Evolutionary conservation across 2,797 vertebrate genomes (phyloP).

Genomic region (Melanotaenia boesemani): DNA sequence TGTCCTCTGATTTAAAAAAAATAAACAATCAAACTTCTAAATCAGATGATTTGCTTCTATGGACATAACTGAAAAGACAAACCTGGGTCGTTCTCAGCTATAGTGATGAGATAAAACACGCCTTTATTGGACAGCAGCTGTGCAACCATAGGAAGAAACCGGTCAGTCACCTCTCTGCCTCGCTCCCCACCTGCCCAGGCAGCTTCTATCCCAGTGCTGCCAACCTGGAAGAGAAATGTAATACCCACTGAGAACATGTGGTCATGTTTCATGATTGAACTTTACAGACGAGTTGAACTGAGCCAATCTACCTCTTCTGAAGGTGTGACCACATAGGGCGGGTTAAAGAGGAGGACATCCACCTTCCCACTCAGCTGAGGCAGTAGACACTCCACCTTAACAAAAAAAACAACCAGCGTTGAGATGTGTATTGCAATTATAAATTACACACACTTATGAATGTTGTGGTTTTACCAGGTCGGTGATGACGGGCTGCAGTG

Average conservation of each 20-base stretch:
- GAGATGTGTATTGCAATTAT: neutral
- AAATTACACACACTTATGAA: neutral
- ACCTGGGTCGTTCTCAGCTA: slow-evolving; percentile 94
- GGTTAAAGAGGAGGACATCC: slow-evolving; percentile 94
- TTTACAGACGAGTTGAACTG: too few species aligned
- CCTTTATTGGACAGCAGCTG: slow-evolving; percentile 89
- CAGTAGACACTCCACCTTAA: slow-evolving; percentile 87
- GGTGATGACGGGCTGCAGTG: slow-evolving; percentile 89
- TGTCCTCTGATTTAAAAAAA: slow-evolving; percentile 85
- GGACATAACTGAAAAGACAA: neutral
- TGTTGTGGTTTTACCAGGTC: slow-evolving; percentile 84
- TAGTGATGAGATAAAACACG: slow-evolving; percentile 90
- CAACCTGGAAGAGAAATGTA: slow-evolving; percentile 78
- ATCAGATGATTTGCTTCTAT: neutral
- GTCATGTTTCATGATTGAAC: neutral
- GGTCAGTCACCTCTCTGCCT: slow-evolving; percentile 93
- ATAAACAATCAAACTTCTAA: fast-evolving
- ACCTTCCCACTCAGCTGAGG: slow-evolving; percentile 88
- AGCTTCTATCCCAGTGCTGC: slow-evolving; percentile 87
- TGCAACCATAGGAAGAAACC: slow-evolving; percentile 87
- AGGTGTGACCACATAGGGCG: slow-evolving; percentile 94
- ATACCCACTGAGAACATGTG: neutral
- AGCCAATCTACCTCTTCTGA: slow-evolving; percentile 88
- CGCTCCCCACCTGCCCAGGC: slow-evolving; percentile 93
- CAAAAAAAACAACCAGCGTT: fast-evolving